Conservation (phyloP, 2,113 vertebrate genomes). For the Menidia beryllina region DNA sequence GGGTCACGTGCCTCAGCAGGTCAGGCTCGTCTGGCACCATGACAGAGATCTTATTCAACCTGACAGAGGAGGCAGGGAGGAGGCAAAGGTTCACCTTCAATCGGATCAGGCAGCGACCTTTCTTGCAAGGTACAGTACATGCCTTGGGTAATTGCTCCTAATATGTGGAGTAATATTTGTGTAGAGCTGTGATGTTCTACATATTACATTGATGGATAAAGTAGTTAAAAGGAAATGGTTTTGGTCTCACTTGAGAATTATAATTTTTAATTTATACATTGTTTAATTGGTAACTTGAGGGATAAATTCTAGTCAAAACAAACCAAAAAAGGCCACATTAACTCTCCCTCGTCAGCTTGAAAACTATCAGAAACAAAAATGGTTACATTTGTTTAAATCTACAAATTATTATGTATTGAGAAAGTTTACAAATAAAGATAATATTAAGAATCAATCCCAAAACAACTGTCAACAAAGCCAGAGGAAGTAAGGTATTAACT, state of each 20-base stretch:
- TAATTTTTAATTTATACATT: too few relatives aligned
- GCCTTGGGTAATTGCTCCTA: constrained; percentile 37
- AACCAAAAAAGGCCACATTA: too few relatives aligned
- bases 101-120: constrained; percentile 43
- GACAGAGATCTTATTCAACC: constrained; percentile 90
- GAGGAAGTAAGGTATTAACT: constrained; percentile 70
- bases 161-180: constrained; percentile 15
- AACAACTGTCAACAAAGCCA: constrained; percentile 18
- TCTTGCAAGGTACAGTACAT: constrained; percentile 36
- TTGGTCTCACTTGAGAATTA: too few relatives aligned
- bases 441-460: constrained; percentile 10
- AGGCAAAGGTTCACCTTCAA: constrained; percentile 49
- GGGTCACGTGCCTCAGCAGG: constrained; percentile 92
- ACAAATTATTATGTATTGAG: too few relatives aligned
- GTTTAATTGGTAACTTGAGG: too few relatives aligned
- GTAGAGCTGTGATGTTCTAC: background rate
- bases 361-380: background rate
- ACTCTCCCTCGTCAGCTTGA: background rate
- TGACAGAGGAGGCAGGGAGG: constrained; percentile 64
- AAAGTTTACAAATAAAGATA: constrained; percentile 13
- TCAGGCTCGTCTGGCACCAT: constrained; percentile 85
- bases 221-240: background rate
- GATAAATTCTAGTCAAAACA: too few relatives aligned
- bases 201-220: background rate
- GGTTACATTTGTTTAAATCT: too few relatives aligned